phyloP scores from a whole-genome alignment of 2,113 vertebrate species.

The Channa maculata region DNA sequence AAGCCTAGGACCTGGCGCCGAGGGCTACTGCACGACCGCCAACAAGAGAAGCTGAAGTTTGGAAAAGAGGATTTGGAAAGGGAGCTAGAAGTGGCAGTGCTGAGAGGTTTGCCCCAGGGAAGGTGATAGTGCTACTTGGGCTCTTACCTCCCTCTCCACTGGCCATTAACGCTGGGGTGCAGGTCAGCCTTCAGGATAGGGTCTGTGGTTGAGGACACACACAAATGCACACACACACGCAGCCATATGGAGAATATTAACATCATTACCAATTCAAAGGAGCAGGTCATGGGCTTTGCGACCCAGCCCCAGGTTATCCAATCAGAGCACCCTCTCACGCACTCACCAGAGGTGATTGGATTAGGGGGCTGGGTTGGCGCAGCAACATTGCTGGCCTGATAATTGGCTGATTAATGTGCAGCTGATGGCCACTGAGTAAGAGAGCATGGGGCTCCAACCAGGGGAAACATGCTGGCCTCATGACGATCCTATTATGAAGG shows the following conservation, averaged over 20 bases:
- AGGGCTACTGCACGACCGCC: slow-evolving; percentile 34
- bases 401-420: slow-evolving; percentile 78
- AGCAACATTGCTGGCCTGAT: slow-evolving; percentile 55
- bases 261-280: slow-evolving; percentile 79
- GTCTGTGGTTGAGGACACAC: slow-evolving; percentile 43
- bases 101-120: slow-evolving; percentile 60
- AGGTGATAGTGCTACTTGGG: slow-evolving; percentile 58
- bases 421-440: slow-evolving; percentile 44
- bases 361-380: slow-evolving; percentile 64
- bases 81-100: slow-evolving; percentile 37
- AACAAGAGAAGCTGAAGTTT: slow-evolving; percentile 30
- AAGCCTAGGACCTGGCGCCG: slow-evolving; percentile 16
- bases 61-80: slow-evolving; percentile 51
- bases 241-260: slow-evolving; percentile 80
- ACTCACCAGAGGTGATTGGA: slow-evolving; percentile 75
- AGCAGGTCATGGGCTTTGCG: slow-evolving; percentile 63
- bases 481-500: slow-evolving; percentile 42
- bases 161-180: slow-evolving; percentile 56
- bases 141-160: slow-evolving; percentile 55
- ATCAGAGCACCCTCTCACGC: slow-evolving; percentile 68
- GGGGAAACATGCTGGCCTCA: not conserved
- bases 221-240: slow-evolving; percentile 14
- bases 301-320: slow-evolving; percentile 77
- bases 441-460: slow-evolving; percentile 16
- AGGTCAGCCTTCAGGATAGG: slow-evolving; percentile 47